Conservation (phyloP, 2,888 invertebrate species). For the Allophyes oxyacanthae region DNA sequence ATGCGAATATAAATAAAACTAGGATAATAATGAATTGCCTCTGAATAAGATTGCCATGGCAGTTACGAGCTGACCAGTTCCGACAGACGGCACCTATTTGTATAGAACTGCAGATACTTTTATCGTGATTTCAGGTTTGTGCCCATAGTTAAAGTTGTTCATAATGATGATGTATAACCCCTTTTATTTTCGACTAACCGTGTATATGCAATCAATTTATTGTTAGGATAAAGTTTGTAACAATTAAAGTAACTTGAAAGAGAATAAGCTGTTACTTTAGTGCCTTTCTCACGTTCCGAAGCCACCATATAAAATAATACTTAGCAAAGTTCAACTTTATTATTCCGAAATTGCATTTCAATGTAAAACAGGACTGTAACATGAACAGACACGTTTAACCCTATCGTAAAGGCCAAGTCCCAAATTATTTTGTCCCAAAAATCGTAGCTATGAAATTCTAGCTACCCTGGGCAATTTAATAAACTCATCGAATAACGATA, state of each 20-base stretch:
- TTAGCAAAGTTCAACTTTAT: conserved; percentile 16
- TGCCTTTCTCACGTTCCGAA: conserved; percentile 17
- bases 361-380: conserved; percentile 28
- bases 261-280: conserved; percentile 8
- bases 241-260: background rate
- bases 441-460: conserved; percentile 61
- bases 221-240: conserved; percentile 5
- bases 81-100: too few relatives aligned
- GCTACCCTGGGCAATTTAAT: conserved; percentile 61
- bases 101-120: too few relatives aligned
- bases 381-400: conserved; percentile 19
- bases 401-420: conserved; percentile 20
- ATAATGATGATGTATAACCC: too few relatives aligned
- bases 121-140: too few relatives aligned
- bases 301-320: conserved; percentile 12
- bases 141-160: too few relatives aligned
- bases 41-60: too few relatives aligned
- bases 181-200: too few relatives aligned
- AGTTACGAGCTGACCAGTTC: too few relatives aligned
- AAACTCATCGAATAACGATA: conserved; percentile 73
- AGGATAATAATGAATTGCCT: too few relatives aligned
- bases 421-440: conserved; percentile 55
- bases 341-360: conserved; percentile 32
- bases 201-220: background rate
- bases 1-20: too few relatives aligned